Percentiles rank a stretch among this genome's conserved stretches.
phyloP scores from a whole-genome alignment of 2,113 vertebrate species.

The Carollia perspicillata region DNA sequence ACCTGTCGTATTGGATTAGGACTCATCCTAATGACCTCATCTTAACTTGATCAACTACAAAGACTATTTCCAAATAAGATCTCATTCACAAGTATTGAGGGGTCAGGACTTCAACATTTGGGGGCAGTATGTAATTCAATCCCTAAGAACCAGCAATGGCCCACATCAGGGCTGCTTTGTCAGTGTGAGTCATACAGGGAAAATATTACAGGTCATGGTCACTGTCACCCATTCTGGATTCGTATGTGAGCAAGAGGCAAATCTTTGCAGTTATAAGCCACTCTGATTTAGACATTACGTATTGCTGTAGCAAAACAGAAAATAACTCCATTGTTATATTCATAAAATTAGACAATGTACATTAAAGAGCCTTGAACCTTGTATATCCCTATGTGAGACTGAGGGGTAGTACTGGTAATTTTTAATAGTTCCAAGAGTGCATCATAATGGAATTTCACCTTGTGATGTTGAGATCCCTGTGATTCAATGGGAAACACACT shows the following conservation, averaged over 20 bases:
- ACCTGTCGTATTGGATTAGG: neutral
- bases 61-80: neutral
- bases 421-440: neutral
- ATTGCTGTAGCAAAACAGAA: neutral
- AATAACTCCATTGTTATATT: neutral
- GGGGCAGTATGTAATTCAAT: neutral
- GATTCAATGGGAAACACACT: neutral
- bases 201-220: neutral
- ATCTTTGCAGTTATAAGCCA: neutral
- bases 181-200: neutral
- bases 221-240: accelerated
- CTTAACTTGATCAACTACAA: neutral
- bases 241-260: neutral
- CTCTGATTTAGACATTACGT: neutral
- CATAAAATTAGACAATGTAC: neutral
- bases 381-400: neutral
- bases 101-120: neutral
- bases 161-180: neutral
- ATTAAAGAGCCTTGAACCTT: neutral
- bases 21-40: neutral
- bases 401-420: neutral
- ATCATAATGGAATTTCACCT: neutral
- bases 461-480: neutral
- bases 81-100: neutral
- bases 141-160: neutral